Evolutionary conservation across 2,113 vertebrate genomes (phyloP), one percentile per base, ranked within the genome.

Genomic region (Amazona vittata): DNA sequence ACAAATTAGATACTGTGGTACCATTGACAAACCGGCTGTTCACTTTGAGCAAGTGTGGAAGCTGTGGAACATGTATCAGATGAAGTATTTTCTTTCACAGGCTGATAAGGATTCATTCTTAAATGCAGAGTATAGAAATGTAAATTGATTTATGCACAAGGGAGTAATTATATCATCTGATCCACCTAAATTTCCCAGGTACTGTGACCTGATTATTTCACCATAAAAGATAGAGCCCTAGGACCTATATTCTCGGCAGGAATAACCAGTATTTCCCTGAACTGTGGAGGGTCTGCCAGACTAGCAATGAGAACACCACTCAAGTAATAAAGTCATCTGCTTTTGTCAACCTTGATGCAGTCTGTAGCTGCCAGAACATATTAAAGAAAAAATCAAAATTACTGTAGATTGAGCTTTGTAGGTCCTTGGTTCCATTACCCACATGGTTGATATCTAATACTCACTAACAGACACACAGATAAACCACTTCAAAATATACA

Each of bases 81-180:
- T 68, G 35, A 83, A 90, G 67, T 7, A 31, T 60, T 80, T 64
- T 79, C 43, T 89, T 80, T 69, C 83, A 82, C 35, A 52, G 52
- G n/a, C 86, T 92, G 70, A 75, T 84, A 65, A 83, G 57, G 93
- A 86, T 96, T 91, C 60, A 97, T 95, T 97, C 89, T 97, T 89
- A 96, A 97, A 83, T 62, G 92, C 67, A 83, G 55, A 90, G 33
- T 26, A 65, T 49, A 77, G 76, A 91, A 93, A 90, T 89, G 75
- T 67, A 93, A 90, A 74, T 84, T 6, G 46, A 69, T 92, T 91
- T 77, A 84, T 83, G 92, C 80, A 86, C 59, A 85, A 57, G 84
- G 87, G 90, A 93, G 6, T 86, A 85, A 93, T 57, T 29, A 82
- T 87, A 83, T 91, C 10, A 35, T 87, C 81, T 65, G 81, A 74